Evolutionary conservation across 2,888 invertebrate genomes (phyloP).

Genomic region (Andrena fulva): DNA sequence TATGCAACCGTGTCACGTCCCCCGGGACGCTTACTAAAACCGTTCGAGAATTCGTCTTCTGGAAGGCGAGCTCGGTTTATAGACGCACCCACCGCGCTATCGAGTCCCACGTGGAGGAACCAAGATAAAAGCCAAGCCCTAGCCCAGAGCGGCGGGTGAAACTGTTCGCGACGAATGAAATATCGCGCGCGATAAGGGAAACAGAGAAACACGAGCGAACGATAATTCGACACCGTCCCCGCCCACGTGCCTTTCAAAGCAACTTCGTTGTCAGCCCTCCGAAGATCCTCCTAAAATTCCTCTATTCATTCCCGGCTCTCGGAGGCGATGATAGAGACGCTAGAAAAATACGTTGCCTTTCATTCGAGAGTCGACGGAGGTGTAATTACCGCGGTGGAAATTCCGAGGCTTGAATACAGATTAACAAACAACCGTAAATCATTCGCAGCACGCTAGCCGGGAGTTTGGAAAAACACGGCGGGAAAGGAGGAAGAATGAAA

Average conservation of each 20-base stretch:
- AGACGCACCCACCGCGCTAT: background rate
- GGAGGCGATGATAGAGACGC: background rate
- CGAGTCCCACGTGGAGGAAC: background rate
- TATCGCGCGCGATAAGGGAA: background rate
- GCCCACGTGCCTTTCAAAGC: background rate
- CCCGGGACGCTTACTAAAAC: background rate
- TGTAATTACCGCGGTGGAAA: conserved; percentile 9
- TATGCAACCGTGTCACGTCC: conserved; percentile 18
- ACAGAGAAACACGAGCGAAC: background rate
- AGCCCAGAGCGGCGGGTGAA: background rate
- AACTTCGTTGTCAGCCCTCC: background rate
- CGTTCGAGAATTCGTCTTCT: background rate
- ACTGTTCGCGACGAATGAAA: background rate
- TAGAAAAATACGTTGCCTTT: background rate
- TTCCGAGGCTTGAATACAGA: background rate
- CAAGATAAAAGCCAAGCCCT: background rate
- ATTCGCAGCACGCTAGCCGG: background rate
- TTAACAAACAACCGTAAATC: conserved; percentile 38
- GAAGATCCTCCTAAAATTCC: background rate
- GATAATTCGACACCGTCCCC: background rate
- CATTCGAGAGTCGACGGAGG: background rate
- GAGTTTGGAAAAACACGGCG: background rate
- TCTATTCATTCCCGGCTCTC: no score
- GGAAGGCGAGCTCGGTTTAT: background rate
- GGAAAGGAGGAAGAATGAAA: background rate